These are phyloP conservation scores for Drosophila nr. medialis DNA, from an alignment of 2,888 invertebrate species.

Conservation along the genomic window DNA sequence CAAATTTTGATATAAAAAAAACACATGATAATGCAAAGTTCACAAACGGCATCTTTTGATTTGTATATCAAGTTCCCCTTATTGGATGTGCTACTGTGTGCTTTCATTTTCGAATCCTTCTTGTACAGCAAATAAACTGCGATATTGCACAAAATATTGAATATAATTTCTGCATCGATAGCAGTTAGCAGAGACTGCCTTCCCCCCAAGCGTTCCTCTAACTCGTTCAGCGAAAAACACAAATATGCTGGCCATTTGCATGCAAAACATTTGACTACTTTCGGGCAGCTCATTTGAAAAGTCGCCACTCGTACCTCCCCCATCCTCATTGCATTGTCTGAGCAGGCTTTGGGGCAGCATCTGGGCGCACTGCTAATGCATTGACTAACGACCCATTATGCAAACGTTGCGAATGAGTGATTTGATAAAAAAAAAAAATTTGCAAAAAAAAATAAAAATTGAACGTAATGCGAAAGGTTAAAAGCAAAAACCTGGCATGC, in stretches of 20 bases:
- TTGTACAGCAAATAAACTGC: neutral
- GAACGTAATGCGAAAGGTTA: slow-evolving; percentile 16
- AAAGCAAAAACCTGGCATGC: slow-evolving; percentile 42
- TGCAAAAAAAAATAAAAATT: neutral
- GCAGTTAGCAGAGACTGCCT: neutral
- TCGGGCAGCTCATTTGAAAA: slow-evolving; percentile 7
- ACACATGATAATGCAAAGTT: neutral
- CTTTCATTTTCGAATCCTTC: neutral
- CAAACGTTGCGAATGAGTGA: slow-evolving; percentile 50
- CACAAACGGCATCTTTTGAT: neutral
- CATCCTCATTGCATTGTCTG: slow-evolving; percentile 5
- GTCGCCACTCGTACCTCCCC: neutral
- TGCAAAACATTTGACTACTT: slow-evolving; percentile 47
- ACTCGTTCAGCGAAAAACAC: slow-evolving; percentile 21
- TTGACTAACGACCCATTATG: slow-evolving; percentile 74
- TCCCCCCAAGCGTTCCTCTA: neutral
- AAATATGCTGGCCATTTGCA: slow-evolving; percentile 45
- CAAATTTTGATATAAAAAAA: neutral
- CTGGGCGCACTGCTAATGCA: slow-evolving; percentile 66
- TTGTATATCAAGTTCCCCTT: neutral
- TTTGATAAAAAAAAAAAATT: slow-evolving; percentile 32
- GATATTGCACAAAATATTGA: slow-evolving; percentile 14
- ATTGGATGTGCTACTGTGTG: neutral
- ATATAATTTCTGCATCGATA: neutral
- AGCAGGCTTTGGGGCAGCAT: slow-evolving; percentile 3